phyloP scores from a whole-genome alignment of 1,140 invertebrate species.

The Zaprionus capensis region DNA sequence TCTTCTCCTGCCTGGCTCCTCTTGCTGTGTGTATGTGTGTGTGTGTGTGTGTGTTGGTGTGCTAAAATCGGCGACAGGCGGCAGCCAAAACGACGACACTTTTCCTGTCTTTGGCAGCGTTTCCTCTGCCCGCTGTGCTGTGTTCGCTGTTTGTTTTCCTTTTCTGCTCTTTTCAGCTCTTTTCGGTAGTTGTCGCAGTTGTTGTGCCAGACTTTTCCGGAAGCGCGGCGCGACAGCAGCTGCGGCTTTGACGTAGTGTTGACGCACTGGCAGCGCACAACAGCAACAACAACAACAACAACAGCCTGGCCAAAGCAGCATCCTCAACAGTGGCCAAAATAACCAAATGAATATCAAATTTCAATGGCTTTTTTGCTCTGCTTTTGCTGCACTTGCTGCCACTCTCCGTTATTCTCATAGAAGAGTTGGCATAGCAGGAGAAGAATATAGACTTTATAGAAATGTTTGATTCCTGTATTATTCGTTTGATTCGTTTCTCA shows the following conservation, averaged over 20 bases:
- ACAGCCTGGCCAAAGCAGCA: conserved; percentile 17
- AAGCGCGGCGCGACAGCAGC: conserved; percentile 78
- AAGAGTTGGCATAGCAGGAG: not conserved
- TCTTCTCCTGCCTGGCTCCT: not conserved
- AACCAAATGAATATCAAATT: conserved; percentile 43
- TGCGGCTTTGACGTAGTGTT: conserved; percentile 74
- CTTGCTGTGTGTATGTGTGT: conserved; percentile 14
- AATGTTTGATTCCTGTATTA: not conserved
- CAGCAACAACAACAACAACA: conserved; percentile 31
- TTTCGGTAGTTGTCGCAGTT: conserved; percentile 55
- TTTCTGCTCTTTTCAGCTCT: conserved; percentile 17
- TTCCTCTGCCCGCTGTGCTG: conserved; percentile 52
- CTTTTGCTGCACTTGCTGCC: not conserved
- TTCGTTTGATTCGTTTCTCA: not conserved
- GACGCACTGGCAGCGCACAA: conserved; percentile 54
- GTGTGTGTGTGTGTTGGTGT: conserved; percentile 19
- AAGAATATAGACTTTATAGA: not conserved
- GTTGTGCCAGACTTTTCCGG: conserved; percentile 77
- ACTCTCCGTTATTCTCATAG: not conserved
- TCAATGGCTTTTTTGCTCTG: not conserved
- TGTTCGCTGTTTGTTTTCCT: conserved; percentile 33
- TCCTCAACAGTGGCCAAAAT: conserved; percentile 58
- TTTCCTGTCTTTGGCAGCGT: conserved; percentile 75
- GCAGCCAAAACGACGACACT: conserved; percentile 69
- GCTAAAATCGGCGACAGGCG: conserved; percentile 69